phyloP scores from a whole-genome alignment of 2,888 invertebrate genomes.

The Synanthedon tipuliformis region DNA sequence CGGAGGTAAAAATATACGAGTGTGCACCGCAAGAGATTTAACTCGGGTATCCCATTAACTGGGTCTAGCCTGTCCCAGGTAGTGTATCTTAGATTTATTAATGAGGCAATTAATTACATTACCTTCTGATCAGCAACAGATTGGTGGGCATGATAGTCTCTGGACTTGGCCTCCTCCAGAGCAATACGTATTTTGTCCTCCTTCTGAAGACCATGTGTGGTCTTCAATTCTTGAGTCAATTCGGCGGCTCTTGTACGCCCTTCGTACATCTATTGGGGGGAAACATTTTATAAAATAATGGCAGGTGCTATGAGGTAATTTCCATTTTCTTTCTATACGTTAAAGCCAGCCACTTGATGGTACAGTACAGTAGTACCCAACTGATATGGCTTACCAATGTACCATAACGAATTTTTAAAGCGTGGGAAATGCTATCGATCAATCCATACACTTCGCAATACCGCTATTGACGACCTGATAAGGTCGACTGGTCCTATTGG shows the following conservation, averaged over 20 bases:
- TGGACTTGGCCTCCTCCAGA: conserved; percentile 38
- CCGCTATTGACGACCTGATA: too few species aligned
- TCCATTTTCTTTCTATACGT: too few species aligned
- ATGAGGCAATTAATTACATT: background rate
- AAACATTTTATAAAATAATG: background rate
- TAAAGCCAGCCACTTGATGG: too few species aligned
- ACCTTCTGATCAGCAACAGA: conserved; percentile 49
- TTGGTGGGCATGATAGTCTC: conserved; percentile 36
- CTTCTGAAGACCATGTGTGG: conserved; percentile 74
- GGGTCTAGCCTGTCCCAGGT: too few species aligned
- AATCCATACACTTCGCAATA: too few species aligned
- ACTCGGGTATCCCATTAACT: too few species aligned
- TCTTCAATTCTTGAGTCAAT: conserved; percentile 78
- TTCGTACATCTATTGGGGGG: conserved; percentile 72
- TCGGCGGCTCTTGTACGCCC: conserved; percentile 77
- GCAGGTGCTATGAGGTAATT: background rate
- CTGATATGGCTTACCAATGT: too few species aligned
- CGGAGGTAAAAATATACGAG: background rate
- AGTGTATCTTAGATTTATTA: too few species aligned
- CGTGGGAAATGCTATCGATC: too few species aligned
- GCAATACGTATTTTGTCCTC: conserved; percentile 56
- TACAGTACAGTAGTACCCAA: too few species aligned
- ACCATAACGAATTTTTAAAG: too few species aligned
- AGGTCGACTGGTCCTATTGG: too few species aligned
- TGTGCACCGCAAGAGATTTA: background rate